Evolutionary conservation across 2,113 vertebrate species (phyloP), one percentile per base, ranked within the genome.

Genomic region (Romanogobio albipinnatus): DNA sequence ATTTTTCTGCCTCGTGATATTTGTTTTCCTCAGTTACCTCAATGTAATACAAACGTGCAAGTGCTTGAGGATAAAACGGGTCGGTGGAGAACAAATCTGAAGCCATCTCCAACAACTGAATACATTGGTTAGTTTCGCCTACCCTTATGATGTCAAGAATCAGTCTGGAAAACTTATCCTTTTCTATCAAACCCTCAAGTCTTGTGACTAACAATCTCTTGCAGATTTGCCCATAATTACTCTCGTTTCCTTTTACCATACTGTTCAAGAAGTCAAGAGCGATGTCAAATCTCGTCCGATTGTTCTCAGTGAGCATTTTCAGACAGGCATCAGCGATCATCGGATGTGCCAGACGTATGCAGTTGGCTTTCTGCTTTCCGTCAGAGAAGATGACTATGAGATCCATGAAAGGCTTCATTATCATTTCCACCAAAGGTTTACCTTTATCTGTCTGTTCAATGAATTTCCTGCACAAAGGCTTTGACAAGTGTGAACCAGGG

Each of bases 71-170:
- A 13, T 61, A 61, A 24, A 24, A 24, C 0, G 59, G n/a, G n/a
- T 61, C 10, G 11, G 3, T 61, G 22, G 59, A 2, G 59, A 61
- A 61, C 59, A 24, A 24, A 24, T 24, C 0, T 24, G 9, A 61
- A 13, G 59, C n/a, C 1, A 0, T 11, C 59, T 61, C 0, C 59
- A 61, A 61, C n/a, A 61, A 24, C 0, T 1, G 0, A 24, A 24
- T 61, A n/a, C n/a, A 61, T 4, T 61, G 4, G 59, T 24, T 61
- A 24, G 10, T 24, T 0, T 4, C 11, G 10, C 10, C 1, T 24
- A 11, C n/a, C 3, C 3, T 24, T 11, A 24, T 11, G n/a, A 61
- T 24, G n/a, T 61, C 59, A 61, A 61, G n/a, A 61, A 13, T 61
- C 59, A 61, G 59, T 61, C 9, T 24, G 59, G 59, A 61, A 61